A percentile compares a stretch with the other conserved stretches of the same genome.
phyloP scores from a whole-genome alignment of 92 coral and sea anemone genomes.

The Scolanthus callimorphus region DNA sequence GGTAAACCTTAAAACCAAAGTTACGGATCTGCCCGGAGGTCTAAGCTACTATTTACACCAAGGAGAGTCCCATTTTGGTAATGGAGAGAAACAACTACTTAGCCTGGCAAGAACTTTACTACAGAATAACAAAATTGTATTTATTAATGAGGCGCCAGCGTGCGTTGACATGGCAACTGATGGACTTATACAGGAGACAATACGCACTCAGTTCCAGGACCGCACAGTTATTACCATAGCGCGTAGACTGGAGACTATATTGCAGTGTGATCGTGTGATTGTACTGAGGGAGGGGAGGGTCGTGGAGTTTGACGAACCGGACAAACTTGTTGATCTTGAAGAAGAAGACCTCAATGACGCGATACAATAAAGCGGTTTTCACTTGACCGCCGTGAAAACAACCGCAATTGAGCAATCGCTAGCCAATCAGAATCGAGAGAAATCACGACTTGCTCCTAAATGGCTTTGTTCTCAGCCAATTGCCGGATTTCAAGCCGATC shows the following conservation, averaged over 20 bases:
- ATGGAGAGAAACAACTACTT: conserved; percentile 8
- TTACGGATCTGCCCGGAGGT: background rate
- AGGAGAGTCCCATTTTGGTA: background rate
- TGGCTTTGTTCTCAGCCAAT: too few relatives aligned
- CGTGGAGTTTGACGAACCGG: conserved; percentile 20
- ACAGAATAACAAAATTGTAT: conserved; percentile 7
- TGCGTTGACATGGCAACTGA: conserved; percentile 5
- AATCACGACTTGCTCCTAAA: too few relatives aligned
- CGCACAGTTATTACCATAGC: conserved; percentile 36
- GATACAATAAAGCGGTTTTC: too few relatives aligned
- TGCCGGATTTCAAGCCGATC: too few relatives aligned
- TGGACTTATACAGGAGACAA: conserved; percentile 13
- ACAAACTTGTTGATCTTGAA: conserved; percentile 9
- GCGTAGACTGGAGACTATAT: conserved; percentile 31
- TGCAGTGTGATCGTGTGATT: conserved; percentile 19
- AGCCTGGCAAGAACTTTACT: conserved; percentile 20
- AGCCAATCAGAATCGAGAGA: too few relatives aligned
- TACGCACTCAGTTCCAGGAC: conserved; percentile 24
- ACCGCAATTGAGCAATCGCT: too few relatives aligned
- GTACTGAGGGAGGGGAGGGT: conserved; percentile 37
- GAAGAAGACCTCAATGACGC: conserved; percentile 18
- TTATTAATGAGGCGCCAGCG: conserved; percentile 17
- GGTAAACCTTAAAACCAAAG: conserved; percentile 3
- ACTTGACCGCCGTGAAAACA: too few relatives aligned
- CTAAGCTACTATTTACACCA: background rate